These are phyloP conservation scores for Dione vanillae DNA, from an alignment of 2,888 invertebrate genomes.

Conservation along the genomic window DNA sequence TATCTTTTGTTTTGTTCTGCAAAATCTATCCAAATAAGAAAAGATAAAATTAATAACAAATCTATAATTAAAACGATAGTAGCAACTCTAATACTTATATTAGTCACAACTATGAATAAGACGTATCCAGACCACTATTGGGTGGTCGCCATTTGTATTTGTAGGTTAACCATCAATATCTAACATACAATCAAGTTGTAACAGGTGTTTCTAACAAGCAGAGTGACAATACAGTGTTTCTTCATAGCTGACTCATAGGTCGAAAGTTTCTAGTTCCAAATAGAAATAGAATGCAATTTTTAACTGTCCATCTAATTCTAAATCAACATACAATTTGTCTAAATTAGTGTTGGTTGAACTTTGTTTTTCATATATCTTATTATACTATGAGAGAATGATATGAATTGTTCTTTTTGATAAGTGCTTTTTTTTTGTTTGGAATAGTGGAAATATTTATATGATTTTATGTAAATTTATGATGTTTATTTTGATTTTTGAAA, in stretches of 20 bases:
- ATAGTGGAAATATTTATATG: too few relatives aligned
- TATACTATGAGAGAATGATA: neutral
- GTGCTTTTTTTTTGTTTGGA: too few relatives aligned
- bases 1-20: too few relatives aligned
- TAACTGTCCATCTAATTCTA: conserved; percentile 10
- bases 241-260: conserved; percentile 28
- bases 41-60: too few relatives aligned
- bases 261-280: conserved; percentile 12
- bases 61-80: too few relatives aligned
- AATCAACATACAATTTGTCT: conserved; percentile 5
- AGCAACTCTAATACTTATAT: too few relatives aligned
- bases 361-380: neutral
- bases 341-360: neutral
- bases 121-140: conserved; percentile 45
- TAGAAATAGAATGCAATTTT: conserved; percentile 11
- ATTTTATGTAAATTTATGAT: too few relatives aligned
- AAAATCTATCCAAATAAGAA: too few relatives aligned
- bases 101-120: conserved; percentile 45
- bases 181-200: conserved; percentile 38
- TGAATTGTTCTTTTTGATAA: neutral
- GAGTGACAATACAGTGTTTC: conserved; percentile 19
- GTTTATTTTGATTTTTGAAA: too few relatives aligned
- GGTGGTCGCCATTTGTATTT: conserved; percentile 43
- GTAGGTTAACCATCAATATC: conserved; percentile 42
- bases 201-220: conserved; percentile 38